Evolutionary conservation across 2,113 vertebrate genomes (phyloP).

Genomic region (Sturnus vulgaris): DNA sequence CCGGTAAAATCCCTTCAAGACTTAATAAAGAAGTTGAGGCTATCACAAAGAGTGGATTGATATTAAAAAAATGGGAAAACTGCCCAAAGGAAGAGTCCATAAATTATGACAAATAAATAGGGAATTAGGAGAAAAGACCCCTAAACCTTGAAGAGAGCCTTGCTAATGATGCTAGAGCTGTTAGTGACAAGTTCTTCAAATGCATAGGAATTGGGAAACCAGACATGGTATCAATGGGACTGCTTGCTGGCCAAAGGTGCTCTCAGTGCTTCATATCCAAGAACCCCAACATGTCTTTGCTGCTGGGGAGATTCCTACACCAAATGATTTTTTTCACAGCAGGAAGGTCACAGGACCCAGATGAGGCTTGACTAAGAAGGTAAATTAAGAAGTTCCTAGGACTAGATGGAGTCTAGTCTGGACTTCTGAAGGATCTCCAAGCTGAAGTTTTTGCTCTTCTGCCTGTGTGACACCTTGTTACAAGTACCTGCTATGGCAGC

Average conservation of each 20-base stretch:
- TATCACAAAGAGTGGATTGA: not conserved
- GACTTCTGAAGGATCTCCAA: not conserved
- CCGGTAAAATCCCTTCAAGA: not conserved
- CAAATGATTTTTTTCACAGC: not conserved
- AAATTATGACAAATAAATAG: not conserved
- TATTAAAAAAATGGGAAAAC: not conserved
- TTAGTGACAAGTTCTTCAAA: not conserved
- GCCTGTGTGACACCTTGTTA: not conserved
- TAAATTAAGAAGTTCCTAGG: not conserved
- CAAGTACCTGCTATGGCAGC: not conserved
- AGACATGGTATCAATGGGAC: not conserved
- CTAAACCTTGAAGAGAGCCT: not conserved
- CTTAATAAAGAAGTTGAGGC: not conserved
- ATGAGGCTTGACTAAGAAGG: not conserved
- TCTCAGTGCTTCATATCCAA: rapidly evolving
- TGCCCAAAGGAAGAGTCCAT: not conserved
- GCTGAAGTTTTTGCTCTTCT: not conserved
- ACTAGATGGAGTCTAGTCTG: not conserved
- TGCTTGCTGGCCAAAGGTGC: not conserved
- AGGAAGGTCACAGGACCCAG: not conserved
- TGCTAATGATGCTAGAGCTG: not conserved
- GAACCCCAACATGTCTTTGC: not conserved
- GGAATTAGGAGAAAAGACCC: not conserved
- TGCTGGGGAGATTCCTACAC: not conserved
- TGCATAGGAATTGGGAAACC: not conserved